Base-by-base conservation (phyloP, 1,140 invertebrate species). In the Frieseomelitta varia region DNA sequence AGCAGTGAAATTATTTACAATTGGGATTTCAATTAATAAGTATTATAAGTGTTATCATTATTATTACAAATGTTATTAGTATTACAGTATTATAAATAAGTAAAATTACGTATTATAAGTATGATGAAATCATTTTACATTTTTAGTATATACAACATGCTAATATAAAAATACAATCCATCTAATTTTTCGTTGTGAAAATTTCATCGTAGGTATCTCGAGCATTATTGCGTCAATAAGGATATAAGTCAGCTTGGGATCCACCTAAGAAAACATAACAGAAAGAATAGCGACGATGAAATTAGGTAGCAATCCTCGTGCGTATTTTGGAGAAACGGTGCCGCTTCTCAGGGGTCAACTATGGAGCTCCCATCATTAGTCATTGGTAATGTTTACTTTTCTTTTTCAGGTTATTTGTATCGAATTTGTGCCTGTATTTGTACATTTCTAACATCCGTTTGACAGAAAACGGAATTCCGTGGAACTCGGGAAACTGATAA, bases 321-420 rank as follows among this genome's bases (percentile, higher is more conserved):
- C 6, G 15, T 12, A 15, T 71, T 71, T 84, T 56, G 58, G 27
- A 63, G n/a, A 30, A 63, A 56, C n/a, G 61, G 77, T 30, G 24
- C 61, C 78, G 51, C 14, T 85, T 55, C 24, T 69, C 34, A 47
- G 80, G 67, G 78, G 63, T 88, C 81, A 61, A n/a, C 67, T 47
- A 24, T 19, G 21, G 21, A 39, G 34, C 39, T 69, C 78, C 68
- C 80, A 88, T 91, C 80, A 88, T 91, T 87, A 90, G 74, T 91
- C 88, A 91, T 71, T 55, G 67, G 19, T 21, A 84, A 83, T 91
- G 85, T 91, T 91, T 91, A 72, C 65, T 84, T 90, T 91, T 80
- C 83, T 85, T 67, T 85, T 63, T 77, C 69, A 15, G 8, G 34
- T 69, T 58, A 82, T 53, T 82, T 63, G 53, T 77, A 79, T 65